Base-by-base conservation (phyloP, 1,140 invertebrate species). In the Druon quercuslanigerum region DNA sequence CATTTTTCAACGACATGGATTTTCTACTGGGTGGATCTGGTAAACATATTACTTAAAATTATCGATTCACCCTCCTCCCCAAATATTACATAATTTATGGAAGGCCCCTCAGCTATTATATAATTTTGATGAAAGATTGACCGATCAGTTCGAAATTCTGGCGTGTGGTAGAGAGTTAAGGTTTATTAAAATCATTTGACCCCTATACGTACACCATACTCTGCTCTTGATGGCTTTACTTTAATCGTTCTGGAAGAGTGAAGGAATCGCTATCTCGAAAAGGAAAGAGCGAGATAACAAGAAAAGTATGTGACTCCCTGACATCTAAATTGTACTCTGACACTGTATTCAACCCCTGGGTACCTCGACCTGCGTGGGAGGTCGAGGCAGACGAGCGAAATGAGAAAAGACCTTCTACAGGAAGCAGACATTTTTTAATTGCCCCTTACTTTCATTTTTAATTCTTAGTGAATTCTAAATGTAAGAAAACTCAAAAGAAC, bases 121-220 rank as follows among this genome's bases (percentile, higher is more conserved):
- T 20, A 40, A 19, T 25, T 46, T 25, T 40, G 16, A 72, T 50
- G 12, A 3, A 66, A 8, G 46, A 51, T 66, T n/a, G 11, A 51
- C 51, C 11, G 51, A 51, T 66, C 6, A 7, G 71, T 85, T 85
- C 75, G 70, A 85, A 82, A 82, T 77, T 77, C 73, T 56, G 80
- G 72, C 80, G 81, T 80, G 76, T 82, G 74, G 51, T 50, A 60
- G 79, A 75, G 79, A 87, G 85, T 90, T 89, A 89, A 90, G 86
- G 82, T 80, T 83, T 83, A 88, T 91, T 90, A 89, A 85, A 87
- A 89, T 87, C 86, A 79, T 87, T 90, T 91, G 86, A 90, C 88
- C 88, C 82, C 83, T 78, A 79, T 81, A 85, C 80, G 80, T 83
- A 81, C 66, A 85, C 75, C 72, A 50, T 76, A 83, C 80, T 74